Evolutionary conservation across 2,113 vertebrate genomes (phyloP).

Genomic region (Miniopterus natalensis): DNA sequence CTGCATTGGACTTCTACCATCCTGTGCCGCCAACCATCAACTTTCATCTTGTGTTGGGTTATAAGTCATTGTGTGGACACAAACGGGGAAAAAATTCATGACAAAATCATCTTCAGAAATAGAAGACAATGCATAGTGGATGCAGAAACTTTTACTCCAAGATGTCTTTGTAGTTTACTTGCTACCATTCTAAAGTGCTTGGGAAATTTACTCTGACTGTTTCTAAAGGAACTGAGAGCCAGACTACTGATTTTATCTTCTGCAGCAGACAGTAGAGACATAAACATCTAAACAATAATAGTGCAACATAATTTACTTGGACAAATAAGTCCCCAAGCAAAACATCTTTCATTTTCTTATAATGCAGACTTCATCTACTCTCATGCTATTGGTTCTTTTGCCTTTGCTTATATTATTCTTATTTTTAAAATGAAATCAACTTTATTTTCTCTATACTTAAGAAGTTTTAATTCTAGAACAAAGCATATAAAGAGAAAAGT

Average conservation of each 20-base stretch:
- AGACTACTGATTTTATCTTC: conserved; percentile 59
- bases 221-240: conserved; percentile 65
- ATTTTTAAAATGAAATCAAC: not conserved
- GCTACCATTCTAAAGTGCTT: conserved; percentile 50
- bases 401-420: not conserved
- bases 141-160: conserved; percentile 30
- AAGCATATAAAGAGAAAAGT: not conserved
- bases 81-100: not conserved
- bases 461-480: not conserved
- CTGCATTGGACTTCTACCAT: not conserved
- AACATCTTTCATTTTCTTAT: not conserved
- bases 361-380: not conserved
- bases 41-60: not conserved
- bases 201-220: conserved; percentile 55
- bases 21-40: not conserved
- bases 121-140: not conserved
- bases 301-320: not conserved
- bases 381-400: not conserved
- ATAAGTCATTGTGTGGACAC: not conserved
- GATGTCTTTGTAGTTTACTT: conserved; percentile 65
- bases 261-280: not conserved
- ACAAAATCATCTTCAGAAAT: conserved; percentile 48
- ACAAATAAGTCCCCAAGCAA: not conserved
- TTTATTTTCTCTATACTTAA: not conserved
- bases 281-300: not conserved